These are phyloP conservation scores for Epinotia ramella DNA, from an alignment of 2,888 invertebrate genomes.

Conservation along the genomic window DNA sequence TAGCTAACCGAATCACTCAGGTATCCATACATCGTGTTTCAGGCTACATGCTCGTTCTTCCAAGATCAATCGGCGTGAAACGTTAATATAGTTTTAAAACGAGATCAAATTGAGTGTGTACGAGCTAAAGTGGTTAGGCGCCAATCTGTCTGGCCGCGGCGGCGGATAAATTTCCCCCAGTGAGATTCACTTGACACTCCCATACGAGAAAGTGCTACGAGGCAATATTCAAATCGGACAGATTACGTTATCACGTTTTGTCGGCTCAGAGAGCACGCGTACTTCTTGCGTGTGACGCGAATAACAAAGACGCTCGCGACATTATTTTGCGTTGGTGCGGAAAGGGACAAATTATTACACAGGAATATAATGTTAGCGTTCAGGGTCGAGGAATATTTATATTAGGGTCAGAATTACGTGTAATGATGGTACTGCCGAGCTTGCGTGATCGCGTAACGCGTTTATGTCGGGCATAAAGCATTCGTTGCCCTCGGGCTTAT, in stretches of 20 bases:
- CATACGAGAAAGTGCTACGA: slow-evolving; percentile 28
- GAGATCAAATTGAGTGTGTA: slow-evolving; percentile 32
- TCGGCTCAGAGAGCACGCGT: slow-evolving; percentile 27
- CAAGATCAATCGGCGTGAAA: slow-evolving; percentile 36
- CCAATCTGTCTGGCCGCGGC: slow-evolving; percentile 51
- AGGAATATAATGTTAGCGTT: neutral
- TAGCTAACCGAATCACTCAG: neutral
- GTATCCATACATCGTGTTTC: neutral
- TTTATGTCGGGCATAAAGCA: too few species aligned
- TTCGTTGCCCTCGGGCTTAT: too few species aligned
- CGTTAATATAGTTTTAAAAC: slow-evolving; percentile 40
- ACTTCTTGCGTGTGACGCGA: slow-evolving; percentile 31
- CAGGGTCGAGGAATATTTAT: neutral
- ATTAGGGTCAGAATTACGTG: neutral
- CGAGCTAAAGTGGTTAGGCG: slow-evolving; percentile 47
- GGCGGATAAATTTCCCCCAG: slow-evolving; percentile 37
- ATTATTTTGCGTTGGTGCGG: slow-evolving; percentile 16
- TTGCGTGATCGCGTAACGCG: too few species aligned
- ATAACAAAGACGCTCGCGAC: slow-evolving; percentile 13
- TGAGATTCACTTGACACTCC: slow-evolving; percentile 36
- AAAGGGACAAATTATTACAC: slow-evolving; percentile 5
- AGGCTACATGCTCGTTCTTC: neutral
- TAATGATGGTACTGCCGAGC: neutral
- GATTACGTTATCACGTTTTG: slow-evolving; percentile 43
- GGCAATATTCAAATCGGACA: slow-evolving; percentile 38